Percentiles rank a stretch among this genome's conserved stretches.
phyloP scores from a whole-genome alignment of 2,113 vertebrate species.

The Sula dactylatra region DNA sequence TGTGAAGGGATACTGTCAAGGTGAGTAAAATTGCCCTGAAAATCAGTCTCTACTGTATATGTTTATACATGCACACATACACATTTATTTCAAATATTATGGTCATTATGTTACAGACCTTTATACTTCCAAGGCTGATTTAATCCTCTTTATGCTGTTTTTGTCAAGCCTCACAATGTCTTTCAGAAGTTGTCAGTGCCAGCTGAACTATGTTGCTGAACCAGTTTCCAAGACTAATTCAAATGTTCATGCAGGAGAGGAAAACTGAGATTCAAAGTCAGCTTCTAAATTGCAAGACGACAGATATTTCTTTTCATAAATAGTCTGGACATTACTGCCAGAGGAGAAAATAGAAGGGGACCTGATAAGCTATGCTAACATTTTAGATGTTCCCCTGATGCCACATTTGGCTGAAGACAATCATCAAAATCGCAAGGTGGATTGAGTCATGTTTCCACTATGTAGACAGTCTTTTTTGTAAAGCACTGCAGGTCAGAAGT shows the following conservation, averaged over 20 bases:
- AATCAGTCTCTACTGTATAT: not conserved
- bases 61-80: not conserved
- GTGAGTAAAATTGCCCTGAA: not conserved
- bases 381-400: not conserved
- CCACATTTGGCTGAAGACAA: not conserved
- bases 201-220: not conserved
- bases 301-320: not conserved
- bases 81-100: not conserved
- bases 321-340: not conserved
- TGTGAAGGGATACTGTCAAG: not conserved
- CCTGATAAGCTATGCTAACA: not conserved
- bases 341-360: not conserved
- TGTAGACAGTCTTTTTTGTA: not conserved
- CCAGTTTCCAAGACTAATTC: not conserved
- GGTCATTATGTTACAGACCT: not conserved
- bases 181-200: not conserved
- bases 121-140: constrained; percentile 11
- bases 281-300: not conserved
- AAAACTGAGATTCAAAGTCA: constrained; percentile 20
- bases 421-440: accelerated
- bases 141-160: not conserved
- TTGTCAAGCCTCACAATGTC: not conserved
- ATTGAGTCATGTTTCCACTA: not conserved
- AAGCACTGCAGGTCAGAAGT: not conserved
- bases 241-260: not conserved